Base-by-base conservation (phyloP, 2,113 vertebrate genomes). In the Semnopithecus entellus region DNA sequence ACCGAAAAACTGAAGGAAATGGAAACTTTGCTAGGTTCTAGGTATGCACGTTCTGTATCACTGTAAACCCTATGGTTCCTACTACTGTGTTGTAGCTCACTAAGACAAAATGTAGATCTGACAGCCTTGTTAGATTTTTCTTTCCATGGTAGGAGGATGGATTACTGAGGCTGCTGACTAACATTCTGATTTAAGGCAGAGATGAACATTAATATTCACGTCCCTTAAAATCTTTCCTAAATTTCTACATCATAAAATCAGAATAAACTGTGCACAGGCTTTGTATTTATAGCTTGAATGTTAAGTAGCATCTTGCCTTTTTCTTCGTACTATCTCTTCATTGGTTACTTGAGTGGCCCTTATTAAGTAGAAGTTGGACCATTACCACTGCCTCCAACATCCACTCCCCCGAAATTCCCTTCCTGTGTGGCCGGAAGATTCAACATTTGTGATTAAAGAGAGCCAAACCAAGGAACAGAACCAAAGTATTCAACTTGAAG, bases 371-470 rank as follows among this genome's bases (percentile, higher is more conserved):
- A 73, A 82, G 1, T 35, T 48, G 22, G 1, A 7, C 13, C 14
- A 1, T 73, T 25, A 61, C 27, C 8, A 38, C 2, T 6, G 10
- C 5, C 55, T 20, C 11, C 5, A 11, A 18, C n/a, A 4, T 2
- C 32, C 0, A 52, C 5, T 38, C 6, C 18, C 6, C 8, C 0
- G 4, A 45, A 86, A 22, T 17, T 20, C 35, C 11, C 52, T 40
- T 64, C 43, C 50, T 27, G 6, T 20, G 57, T 57, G 66, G 20
- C 48, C 43, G 4, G 1, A 23, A 70, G 70, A 95, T 17, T 75
- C 70, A 66, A 40, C 48, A 59, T 48, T 81, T 82, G 10, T 45
- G 16, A 72, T n/a, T 23, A 45, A 32, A 43, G n/a, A 66, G 52
- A 90, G 40, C 10, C 27, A 45, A 73, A 55, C 20, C 40, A 48